Percentiles rank a stretch among this genome's conserved stretches.
Evolutionary conservation across 2,888 invertebrate genomes (phyloP).

Genomic region (Lymantria dispar): DNA sequence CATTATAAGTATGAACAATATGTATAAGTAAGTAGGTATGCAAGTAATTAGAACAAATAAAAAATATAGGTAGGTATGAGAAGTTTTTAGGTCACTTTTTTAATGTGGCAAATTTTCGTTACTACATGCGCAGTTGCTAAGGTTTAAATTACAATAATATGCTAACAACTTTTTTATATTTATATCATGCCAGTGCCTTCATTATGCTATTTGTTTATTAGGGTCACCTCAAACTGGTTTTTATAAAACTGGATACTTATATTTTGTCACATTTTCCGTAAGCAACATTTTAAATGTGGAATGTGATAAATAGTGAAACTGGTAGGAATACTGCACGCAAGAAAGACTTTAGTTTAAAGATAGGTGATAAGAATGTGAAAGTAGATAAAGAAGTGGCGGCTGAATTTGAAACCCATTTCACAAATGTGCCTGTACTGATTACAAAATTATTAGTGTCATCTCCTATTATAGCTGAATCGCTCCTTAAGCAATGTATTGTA

Average conservation of each 20-base stretch:
- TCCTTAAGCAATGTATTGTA: too few relatives aligned
- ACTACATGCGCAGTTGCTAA: neutral
- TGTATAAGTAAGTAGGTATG: neutral
- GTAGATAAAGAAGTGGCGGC: too few relatives aligned
- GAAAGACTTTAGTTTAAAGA: too few relatives aligned
- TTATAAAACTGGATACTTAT: neutral
- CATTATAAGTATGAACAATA: neutral
- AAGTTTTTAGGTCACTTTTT: neutral
- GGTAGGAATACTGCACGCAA: too few relatives aligned
- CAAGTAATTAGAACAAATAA: conserved; percentile 1
- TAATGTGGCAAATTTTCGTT: neutral
- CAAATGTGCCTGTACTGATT: too few relatives aligned
- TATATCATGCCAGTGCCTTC: neutral
- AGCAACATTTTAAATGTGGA: too few relatives aligned
- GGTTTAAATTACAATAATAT: neutral
- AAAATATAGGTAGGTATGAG: neutral
- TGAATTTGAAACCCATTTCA: too few relatives aligned
- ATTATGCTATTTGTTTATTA: neutral
- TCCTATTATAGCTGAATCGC: too few relatives aligned
- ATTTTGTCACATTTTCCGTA: too few relatives aligned
- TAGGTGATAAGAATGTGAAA: too few relatives aligned
- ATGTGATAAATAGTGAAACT: too few relatives aligned
- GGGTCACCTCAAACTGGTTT: neutral
- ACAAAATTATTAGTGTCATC: too few relatives aligned
- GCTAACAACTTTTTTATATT: neutral